phyloP scores from a whole-genome alignment of 2,888 invertebrate genomes.

The Scrobipalpa costella region DNA sequence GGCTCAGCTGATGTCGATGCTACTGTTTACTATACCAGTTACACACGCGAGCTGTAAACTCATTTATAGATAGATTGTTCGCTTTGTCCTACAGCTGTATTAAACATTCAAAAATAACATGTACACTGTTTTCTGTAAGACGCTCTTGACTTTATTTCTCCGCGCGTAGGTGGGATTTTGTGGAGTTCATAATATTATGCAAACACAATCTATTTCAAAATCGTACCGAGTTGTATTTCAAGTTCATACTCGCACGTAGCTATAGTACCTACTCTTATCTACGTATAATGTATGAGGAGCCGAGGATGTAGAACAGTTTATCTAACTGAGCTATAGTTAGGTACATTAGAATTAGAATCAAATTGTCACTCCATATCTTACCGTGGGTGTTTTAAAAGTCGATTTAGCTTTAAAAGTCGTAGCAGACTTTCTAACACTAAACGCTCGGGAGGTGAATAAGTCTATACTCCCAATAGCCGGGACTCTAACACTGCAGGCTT shows the following conservation, averaged over 20 bases:
- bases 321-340: no score
- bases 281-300: no score
- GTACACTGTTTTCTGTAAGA: background rate
- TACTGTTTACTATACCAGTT: background rate
- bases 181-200: background rate
- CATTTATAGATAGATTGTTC: background rate
- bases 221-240: background rate
- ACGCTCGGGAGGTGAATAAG: no score
- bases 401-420: no score
- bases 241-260: background rate
- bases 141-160: constrained; percentile 1
- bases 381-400: no score
- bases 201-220: background rate
- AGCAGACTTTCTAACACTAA: no score
- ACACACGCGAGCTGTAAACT: no score
- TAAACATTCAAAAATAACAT: background rate
- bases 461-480: no score
- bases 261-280: background rate
- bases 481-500: no score
- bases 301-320: no score
- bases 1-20: background rate
- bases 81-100: background rate
- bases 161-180: background rate
- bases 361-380: no score
- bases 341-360: no score